A percentile compares a stretch with the other conserved stretches of the same genome.
These are phyloP conservation scores for Peromyscus polionotus DNA, from an alignment of 2,113 vertebrate genomes.

Conservation along the genomic window DNA sequence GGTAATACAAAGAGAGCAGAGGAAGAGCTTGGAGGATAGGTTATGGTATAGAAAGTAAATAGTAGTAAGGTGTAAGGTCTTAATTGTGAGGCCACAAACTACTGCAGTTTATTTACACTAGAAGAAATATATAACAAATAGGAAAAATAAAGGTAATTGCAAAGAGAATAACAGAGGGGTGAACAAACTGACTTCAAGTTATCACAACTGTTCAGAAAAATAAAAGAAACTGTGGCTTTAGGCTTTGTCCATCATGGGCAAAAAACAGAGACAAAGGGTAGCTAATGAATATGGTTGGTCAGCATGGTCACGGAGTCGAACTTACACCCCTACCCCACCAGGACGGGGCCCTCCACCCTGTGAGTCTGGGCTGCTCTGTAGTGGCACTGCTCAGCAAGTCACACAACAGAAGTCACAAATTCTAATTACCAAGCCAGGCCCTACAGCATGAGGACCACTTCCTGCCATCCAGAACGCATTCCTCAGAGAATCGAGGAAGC, in stretches of 20 bases:
- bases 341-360: accelerated
- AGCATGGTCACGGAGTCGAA: background rate
- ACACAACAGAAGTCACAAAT: background rate
- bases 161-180: too few species aligned
- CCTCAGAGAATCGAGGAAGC: background rate
- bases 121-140: background rate
- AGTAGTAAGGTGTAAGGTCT: background rate
- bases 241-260: background rate
- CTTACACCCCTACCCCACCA: accelerated
- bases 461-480: background rate
- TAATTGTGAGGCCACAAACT: background rate
- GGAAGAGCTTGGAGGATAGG: background rate
- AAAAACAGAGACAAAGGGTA: background rate
- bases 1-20: too few species aligned
- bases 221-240: background rate
- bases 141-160: background rate
- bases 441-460: accelerated
- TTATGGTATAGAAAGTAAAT: background rate
- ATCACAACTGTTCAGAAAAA: background rate
- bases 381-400: accelerated
- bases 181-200: background rate
- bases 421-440: background rate
- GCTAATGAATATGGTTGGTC: too few species aligned
- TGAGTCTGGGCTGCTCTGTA: background rate
- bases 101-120: background rate